Base-by-base conservation (phyloP, 2,797 vertebrate genomes). In the Rhinophrynus dorsalis region DNA sequence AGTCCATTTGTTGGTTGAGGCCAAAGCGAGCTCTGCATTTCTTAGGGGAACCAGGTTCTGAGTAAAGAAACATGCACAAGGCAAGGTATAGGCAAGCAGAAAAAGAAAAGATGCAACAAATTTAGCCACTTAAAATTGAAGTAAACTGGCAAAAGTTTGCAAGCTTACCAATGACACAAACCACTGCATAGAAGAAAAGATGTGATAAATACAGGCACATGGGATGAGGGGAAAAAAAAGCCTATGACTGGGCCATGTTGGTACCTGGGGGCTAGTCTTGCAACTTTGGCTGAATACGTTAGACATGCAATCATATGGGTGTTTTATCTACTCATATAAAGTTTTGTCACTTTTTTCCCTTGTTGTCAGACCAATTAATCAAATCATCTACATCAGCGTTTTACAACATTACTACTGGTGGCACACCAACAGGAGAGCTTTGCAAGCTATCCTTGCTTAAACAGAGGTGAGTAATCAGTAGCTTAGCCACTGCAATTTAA, bases 21-120 rank as follows among this genome's bases (percentile, higher is more conserved):
- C 97, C 97, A 88, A 98, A 99, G 93, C 95, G 97, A 93, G 97
- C 97, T 87, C 97, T 91, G 88, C 97, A 99, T 97, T 99, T 99
- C 97, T 99, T 98, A 96, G 95, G 96, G 82, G 95, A 98, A 88
- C 95, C 94, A 75, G 93, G 95, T 90, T 98, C 96, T 98, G 93
- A 95, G 90, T 84, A 84, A 88, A 92, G 89, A 79, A 87, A 89
- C 93, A 96, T 94, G 94, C 92, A 88, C 82, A 87, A 80, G 82
- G 82, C 80, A 84, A 88, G 79, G 84, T 80, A 88, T 81, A 85
- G 83, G 88, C 82, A 79, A 82, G 83, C 69, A 81, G 81, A 76
- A 40, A 76, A 42, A 74, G 85, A 89, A 83, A 89, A 90, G 88
- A 91, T 80, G 88, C 82, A 85, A 88, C 74, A 79, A 85, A 80